These are phyloP conservation scores for Pelobates fuscus DNA, from an alignment of 2,113 vertebrate species.

Conservation along the genomic window DNA sequence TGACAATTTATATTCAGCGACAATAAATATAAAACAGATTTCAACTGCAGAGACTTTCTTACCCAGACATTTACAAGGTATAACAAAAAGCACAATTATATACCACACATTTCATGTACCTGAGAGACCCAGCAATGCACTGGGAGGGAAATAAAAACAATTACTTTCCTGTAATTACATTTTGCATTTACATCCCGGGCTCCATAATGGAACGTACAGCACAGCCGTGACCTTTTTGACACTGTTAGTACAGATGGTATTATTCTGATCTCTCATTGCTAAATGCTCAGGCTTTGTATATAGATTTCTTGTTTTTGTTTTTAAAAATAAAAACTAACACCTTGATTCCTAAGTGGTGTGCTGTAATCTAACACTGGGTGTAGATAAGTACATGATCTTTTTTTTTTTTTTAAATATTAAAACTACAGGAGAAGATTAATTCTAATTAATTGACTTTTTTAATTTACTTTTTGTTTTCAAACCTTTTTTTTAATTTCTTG, in stretches of 20 bases:
- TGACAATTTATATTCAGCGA: constrained; percentile 30
- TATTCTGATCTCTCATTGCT: background rate
- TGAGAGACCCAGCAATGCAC: constrained; percentile 13
- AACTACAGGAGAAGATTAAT: too few relatives aligned
- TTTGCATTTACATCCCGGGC: constrained; percentile 35
- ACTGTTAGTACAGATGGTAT: background rate
- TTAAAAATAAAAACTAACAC: too few relatives aligned
- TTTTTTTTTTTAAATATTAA: too few relatives aligned
- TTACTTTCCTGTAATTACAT: constrained; percentile 46
- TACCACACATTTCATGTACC: constrained; percentile 6
- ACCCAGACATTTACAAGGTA: constrained; percentile 17
- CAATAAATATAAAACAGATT: constrained; percentile 30
- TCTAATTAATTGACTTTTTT: too few relatives aligned
- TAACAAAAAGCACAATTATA: constrained; percentile 10
- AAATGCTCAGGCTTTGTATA: too few relatives aligned
- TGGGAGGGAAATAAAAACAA: constrained; percentile 37
- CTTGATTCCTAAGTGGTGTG: too few relatives aligned
- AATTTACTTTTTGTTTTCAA: too few relatives aligned
- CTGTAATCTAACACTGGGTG: too few relatives aligned
- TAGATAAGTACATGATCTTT: too few relatives aligned
- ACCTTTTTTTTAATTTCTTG: too few relatives aligned
- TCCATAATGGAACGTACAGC: background rate
- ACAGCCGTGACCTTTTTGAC: background rate
- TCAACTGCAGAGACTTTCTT: constrained; percentile 8
- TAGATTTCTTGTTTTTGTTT: too few relatives aligned